Evolutionary conservation across 2,797 vertebrate genomes (phyloP), one percentile per base, ranked within the genome.

Genomic region (Fratercula arctica): DNA sequence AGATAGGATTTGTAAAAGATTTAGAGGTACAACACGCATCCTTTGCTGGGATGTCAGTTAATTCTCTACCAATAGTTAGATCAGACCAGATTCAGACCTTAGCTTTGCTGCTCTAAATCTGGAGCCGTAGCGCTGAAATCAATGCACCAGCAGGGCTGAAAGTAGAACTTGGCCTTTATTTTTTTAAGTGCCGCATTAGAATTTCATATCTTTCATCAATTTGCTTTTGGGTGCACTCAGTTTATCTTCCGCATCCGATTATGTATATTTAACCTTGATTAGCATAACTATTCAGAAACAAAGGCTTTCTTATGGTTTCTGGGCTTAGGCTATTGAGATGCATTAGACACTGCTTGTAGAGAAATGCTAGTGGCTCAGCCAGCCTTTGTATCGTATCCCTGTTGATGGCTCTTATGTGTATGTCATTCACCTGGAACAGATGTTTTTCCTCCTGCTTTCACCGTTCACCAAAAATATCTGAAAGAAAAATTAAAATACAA

Each of bases 341-440:
- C 13, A n/a, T 54, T 68, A 89, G 64, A 16, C 25, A 24, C 6
- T 11, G 2, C 43, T 66, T 78, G 43, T 23, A 46, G 53, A 51
- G 77, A 61, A 81, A 92, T 35, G 7, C 76, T 67, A 86, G 50
- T 68, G 63, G 9, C 51, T 70, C n/a, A 75, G 59, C 11, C 61
- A 82, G 51, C 14, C 45, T 60, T 66, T 89, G 37, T 82, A 16
- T 69, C 61, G 11, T 46, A 67, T 61, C 91, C 23, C 46, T 54
- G 16, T 25, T 76, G 56, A 72, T 76, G 51, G 33, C 35, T 95
- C 85, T 93, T 87, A 12, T 87, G 11, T 53, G n/a, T 43, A 19
- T 86, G 45, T 41, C 77, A 76, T 82, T 93, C 79, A 95, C 87
- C 77, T 94, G 64, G 18, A 93, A 75, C 59, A 89, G 87, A 87